Evolutionary conservation across 1,140 invertebrate genomes (phyloP).

Genomic region (Bombus cullumanus): DNA sequence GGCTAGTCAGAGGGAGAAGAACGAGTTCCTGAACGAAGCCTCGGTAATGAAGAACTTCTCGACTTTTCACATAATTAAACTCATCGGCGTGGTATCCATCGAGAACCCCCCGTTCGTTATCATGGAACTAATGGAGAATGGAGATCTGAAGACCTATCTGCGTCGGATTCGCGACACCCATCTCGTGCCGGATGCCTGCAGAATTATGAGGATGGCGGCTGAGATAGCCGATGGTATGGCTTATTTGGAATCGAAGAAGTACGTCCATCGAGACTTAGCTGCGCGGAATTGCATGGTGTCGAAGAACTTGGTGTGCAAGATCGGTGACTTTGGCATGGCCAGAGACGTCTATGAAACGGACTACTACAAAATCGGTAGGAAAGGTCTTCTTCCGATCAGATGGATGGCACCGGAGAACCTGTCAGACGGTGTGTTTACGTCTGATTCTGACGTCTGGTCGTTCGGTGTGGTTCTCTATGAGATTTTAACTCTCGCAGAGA

Average conservation of each 20-base stretch:
- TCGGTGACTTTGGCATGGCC: slow-evolving; percentile 89
- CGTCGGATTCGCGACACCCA: slow-evolving; percentile 77
- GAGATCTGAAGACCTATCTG: slow-evolving; percentile 88
- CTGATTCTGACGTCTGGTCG: slow-evolving; percentile 90
- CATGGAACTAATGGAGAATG: slow-evolving; percentile 91
- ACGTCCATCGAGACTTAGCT: slow-evolving; percentile 90
- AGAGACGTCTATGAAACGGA: slow-evolving; percentile 90
- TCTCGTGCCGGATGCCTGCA: slow-evolving; percentile 73
- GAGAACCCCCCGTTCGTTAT: slow-evolving; percentile 87
- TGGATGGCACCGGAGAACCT: slow-evolving; percentile 91
- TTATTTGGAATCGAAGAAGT: slow-evolving; percentile 88
- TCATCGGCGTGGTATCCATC: slow-evolving; percentile 88
- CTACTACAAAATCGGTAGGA: slow-evolving; percentile 88
- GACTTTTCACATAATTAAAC: slow-evolving; percentile 86
- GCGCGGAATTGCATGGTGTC: slow-evolving; percentile 91
- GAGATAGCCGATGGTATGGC: slow-evolving; percentile 93
- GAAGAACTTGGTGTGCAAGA: slow-evolving; percentile 87
- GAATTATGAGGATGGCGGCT: slow-evolving; percentile 86
- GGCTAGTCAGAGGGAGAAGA: slow-evolving; percentile 82
- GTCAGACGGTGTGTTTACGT: slow-evolving; percentile 89
- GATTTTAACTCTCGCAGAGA: slow-evolving; percentile 88
- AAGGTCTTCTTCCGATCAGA: slow-evolving; percentile 87
- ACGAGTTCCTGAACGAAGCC: slow-evolving; percentile 87
- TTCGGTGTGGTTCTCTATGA: slow-evolving; percentile 91
- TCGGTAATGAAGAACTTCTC: slow-evolving; percentile 86